phyloP scores from a whole-genome alignment of 1,140 invertebrate species.

The Amphibalanus amphitrite region DNA sequence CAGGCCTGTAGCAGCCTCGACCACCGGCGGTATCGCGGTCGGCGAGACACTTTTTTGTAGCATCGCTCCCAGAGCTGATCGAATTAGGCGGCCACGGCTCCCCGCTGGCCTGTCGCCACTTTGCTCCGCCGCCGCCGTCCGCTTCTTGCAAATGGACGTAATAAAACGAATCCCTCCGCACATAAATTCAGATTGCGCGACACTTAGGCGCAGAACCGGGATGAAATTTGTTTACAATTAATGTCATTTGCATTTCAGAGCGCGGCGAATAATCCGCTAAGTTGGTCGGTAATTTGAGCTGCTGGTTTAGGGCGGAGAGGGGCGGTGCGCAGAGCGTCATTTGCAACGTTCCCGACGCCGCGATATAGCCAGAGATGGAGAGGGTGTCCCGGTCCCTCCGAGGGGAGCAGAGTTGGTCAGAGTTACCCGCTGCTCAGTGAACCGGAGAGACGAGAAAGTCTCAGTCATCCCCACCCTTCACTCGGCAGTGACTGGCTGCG shows the following conservation, averaged over 20 bases:
- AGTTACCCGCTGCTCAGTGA: no score
- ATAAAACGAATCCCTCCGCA: background rate
- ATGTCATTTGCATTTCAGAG: background rate
- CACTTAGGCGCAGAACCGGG: background rate
- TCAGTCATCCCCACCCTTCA: background rate
- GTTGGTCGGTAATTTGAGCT: background rate
- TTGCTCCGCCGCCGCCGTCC: no score
- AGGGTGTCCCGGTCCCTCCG: no score
- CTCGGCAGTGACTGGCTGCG: background rate
- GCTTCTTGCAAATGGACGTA: background rate
- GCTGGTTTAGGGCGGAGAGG: background rate
- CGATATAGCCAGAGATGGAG: background rate
- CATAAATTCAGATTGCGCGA: background rate
- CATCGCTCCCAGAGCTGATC: no score
- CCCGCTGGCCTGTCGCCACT: no score
- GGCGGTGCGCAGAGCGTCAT: no score
- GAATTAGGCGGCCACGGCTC: no score
- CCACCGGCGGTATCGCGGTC: no score
- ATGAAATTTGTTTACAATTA: conserved; percentile 1
- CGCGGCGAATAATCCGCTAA: background rate
- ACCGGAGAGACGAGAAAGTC: background rate
- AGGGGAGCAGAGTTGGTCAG: no score
- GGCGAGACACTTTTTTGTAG: no score
- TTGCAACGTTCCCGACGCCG: no score
- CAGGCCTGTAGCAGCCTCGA: no score